These are phyloP conservation scores for Danaus melanippus DNA, from an alignment of 1,140 invertebrate species.

Conservation along the genomic window DNA sequence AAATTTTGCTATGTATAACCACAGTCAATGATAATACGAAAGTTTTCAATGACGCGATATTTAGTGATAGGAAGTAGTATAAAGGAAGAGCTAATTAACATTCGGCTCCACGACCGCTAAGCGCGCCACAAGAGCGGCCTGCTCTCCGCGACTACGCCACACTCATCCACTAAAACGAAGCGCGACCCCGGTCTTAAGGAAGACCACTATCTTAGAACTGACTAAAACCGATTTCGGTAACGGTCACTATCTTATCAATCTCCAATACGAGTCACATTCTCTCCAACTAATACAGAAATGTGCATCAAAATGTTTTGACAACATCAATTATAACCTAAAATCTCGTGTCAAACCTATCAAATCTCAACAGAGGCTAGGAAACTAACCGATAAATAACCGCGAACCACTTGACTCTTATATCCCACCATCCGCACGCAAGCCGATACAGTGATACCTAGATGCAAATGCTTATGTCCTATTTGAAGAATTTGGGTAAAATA, in stretches of 20 bases:
- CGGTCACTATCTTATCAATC: no score
- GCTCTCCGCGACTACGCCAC: slow-evolving; percentile 35
- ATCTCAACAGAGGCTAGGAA: slow-evolving; percentile 32
- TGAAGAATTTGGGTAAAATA: slow-evolving; percentile 67
- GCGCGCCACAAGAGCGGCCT: slow-evolving; percentile 45
- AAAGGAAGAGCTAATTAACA: slow-evolving; percentile 66
- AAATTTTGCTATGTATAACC: no score
- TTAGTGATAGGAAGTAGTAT: slow-evolving; percentile 57
- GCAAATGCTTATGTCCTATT: slow-evolving; percentile 70
- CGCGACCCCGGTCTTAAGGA: slow-evolving; percentile 13
- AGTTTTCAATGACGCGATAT: slow-evolving; percentile 35
- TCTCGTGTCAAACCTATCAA: slow-evolving; percentile 55
- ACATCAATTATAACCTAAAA: slow-evolving; percentile 71
- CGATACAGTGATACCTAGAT: slow-evolving; percentile 70
- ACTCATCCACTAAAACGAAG: slow-evolving; percentile 27
- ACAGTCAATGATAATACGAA: slow-evolving; percentile 5
- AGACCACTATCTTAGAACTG: slow-evolving; percentile 1
- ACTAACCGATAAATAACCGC: slow-evolving; percentile 24
- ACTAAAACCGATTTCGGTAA: neutral
- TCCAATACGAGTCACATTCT: neutral
- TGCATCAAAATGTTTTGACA: slow-evolving; percentile 64
- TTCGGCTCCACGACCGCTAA: slow-evolving; percentile 51
- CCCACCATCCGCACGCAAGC: slow-evolving; percentile 53
- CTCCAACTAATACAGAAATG: slow-evolving; percentile 25
- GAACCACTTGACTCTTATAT: slow-evolving; percentile 27